Conservation (phyloP, 2,797 vertebrate species). For the Vespertilio murinus region DNA sequence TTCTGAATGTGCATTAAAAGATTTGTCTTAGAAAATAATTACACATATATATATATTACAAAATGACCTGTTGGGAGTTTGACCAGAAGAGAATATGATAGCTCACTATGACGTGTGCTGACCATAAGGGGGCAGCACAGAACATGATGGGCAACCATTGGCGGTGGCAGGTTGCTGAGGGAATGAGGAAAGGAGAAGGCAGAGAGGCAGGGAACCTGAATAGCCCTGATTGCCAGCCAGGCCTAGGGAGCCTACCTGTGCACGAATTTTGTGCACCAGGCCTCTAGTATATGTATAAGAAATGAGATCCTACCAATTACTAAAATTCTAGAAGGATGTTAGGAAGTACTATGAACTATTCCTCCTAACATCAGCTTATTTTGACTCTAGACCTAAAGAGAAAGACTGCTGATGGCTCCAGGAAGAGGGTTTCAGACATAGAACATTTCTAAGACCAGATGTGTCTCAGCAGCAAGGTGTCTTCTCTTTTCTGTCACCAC, state of each 20-base stretch:
- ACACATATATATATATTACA: no score
- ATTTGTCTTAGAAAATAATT: neutral
- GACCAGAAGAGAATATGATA: no score
- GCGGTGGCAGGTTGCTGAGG: no score
- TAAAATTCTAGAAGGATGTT: constrained; percentile 12
- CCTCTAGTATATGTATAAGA: neutral
- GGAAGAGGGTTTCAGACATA: neutral
- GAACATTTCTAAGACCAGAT: neutral
- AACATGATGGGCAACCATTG: no score
- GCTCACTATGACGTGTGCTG: no score
- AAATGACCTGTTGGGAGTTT: no score
- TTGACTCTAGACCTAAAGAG: neutral
- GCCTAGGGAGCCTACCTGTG: no score
- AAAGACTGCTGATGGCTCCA: neutral
- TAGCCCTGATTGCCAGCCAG: no score
- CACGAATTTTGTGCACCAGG: no score
- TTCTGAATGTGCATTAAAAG: constrained; percentile 21
- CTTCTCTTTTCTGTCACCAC: neutral
- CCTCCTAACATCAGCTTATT: neutral
- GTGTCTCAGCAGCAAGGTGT: neutral
- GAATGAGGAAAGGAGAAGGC: no score
- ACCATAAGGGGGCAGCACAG: no score
- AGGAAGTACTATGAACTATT: neutral
- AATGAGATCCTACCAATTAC: neutral
- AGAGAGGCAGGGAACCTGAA: no score